Evolutionary conservation across 2,113 vertebrate genomes (phyloP), one percentile per base, ranked within the genome.

Genomic region (Pantherophis guttatus): DNA sequence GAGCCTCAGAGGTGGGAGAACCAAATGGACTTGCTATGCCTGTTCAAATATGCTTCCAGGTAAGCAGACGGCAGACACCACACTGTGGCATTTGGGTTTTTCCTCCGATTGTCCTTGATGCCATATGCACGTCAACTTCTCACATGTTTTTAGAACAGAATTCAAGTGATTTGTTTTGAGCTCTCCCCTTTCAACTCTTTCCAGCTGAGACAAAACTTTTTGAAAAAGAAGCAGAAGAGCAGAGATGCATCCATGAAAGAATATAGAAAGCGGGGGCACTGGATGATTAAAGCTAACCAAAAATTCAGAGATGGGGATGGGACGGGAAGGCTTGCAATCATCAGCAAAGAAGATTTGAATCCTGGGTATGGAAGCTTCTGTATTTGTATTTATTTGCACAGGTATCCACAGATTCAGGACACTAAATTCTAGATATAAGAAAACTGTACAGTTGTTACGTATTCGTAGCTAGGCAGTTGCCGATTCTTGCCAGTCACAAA

Each of bases 1-100:
- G 48, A 86, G 50, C 88, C 88, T 93, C 88, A 87, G 88, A 93
- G 62, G 92, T 62, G 8, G 55, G 57, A 87, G 88, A 90, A 86
- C 75, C 33, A 90, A 90, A 90, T 21, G 88, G 55, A 39, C 90
- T 62, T 53, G 21, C 92, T 50, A 44, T 39, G 44, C 50, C 26
- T 39, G 88, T 54, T 59, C 33, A 86, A 75, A 90, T 33, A 90
- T 10, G 52, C 88, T 57, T 58, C 88, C 88, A 86, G 70, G 70
- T 52, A 86, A 93, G 88, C 92, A 53, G 70, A 70, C 3, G 3
- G n/a, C 65, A 93, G 87, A 15, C 39, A 53, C 17, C 44, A 17
- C 53, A 85, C 92, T 89, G 50, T 55, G 86, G 55, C 50, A 1
- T 44, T 70, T n/a, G 1, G 29, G 86, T 19, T 29, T 50, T n/a